Evolutionary conservation across 1,140 invertebrate species (phyloP).

Genomic region (Asobara japonica): DNA sequence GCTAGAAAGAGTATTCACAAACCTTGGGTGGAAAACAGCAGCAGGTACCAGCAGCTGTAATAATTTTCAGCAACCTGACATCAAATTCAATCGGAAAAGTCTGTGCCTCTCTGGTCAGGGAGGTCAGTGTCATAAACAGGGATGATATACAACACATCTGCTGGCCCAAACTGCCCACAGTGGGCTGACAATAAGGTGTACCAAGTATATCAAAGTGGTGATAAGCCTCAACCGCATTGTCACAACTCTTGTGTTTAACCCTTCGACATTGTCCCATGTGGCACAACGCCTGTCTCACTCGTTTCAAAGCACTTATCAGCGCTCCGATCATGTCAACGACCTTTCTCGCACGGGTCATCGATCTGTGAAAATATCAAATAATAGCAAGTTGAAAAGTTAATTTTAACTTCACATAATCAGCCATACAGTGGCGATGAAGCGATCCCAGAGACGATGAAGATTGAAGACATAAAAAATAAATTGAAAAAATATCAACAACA

Average conservation of each 20-base stretch:
- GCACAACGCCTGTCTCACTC: slow-evolving; percentile 68
- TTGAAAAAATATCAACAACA: too few relatives aligned
- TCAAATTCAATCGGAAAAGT: slow-evolving; percentile 60
- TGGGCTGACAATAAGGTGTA: slow-evolving; percentile 50
- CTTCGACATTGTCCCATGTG: slow-evolving; percentile 68
- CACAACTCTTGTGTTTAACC: slow-evolving; percentile 66
- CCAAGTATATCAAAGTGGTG: slow-evolving; percentile 73
- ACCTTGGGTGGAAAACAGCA: slow-evolving; percentile 72
- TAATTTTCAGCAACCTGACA: slow-evolving; percentile 67
- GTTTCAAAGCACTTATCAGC: slow-evolving; percentile 70
- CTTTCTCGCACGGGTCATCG: slow-evolving; percentile 65
- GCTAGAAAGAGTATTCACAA: too few relatives aligned
- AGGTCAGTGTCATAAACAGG: slow-evolving; percentile 68
- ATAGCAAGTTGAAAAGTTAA: too few relatives aligned
- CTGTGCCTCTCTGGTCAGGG: slow-evolving; percentile 64
- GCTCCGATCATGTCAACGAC: slow-evolving; percentile 70
- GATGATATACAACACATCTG: slow-evolving; percentile 69
- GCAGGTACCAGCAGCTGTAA: slow-evolving; percentile 70
- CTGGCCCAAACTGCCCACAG: slow-evolving; percentile 43
- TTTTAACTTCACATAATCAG: too few relatives aligned
- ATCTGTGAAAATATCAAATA: too few relatives aligned
- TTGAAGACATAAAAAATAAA: too few relatives aligned
- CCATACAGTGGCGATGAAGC: too few relatives aligned
- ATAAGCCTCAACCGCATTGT: slow-evolving; percentile 59
- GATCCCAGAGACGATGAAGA: too few relatives aligned